A percentile compares a stretch with the other conserved stretches of the same genome.
Conservation (phyloP, 2,888 invertebrate genomes). For the Drosophila quasianomalipes region DNA sequence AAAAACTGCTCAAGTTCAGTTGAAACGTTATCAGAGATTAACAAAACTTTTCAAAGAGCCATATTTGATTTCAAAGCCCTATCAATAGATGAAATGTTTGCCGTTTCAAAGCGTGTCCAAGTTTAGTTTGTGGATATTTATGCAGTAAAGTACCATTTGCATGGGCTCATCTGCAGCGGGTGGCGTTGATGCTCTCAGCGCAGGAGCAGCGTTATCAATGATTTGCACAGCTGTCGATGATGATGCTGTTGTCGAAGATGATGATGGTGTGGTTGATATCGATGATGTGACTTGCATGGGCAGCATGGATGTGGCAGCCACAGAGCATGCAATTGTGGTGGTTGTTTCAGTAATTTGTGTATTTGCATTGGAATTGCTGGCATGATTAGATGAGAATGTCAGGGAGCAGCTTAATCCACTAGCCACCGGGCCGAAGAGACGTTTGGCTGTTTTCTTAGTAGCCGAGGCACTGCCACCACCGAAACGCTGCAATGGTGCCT, state of each 20-base stretch:
- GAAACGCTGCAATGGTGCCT: conserved; percentile 77
- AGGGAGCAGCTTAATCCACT: conserved; percentile 20
- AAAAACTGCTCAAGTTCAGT: not conserved
- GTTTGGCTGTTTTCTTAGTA: conserved; percentile 65
- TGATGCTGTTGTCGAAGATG: conserved; percentile 32
- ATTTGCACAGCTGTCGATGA: conserved; percentile 23
- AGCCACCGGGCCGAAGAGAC: conserved; percentile 60
- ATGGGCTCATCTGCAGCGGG: conserved; percentile 49
- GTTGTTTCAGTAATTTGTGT: conserved; percentile 33
- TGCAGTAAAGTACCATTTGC: conserved; percentile 64
- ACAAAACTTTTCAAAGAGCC: not conserved
- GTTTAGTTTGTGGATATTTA: conserved; percentile 6
- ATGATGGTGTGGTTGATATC: conserved; percentile 26
- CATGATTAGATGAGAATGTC: conserved; percentile 44
- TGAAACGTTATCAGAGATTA: conserved; percentile 2
- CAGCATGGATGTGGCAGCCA: conserved; percentile 50
- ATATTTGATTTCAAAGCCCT: conserved; percentile 1
- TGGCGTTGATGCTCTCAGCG: conserved; percentile 32
- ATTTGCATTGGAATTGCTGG: conserved; percentile 12
- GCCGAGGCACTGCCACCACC: conserved; percentile 42
- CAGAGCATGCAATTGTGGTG: conserved; percentile 54
- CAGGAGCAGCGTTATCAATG: conserved; percentile 36
- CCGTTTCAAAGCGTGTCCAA: conserved; percentile 60
- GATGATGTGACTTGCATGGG: conserved; percentile 34
- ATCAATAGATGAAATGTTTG: conserved; percentile 9